These are phyloP conservation scores for Siniperca knerii DNA, from an alignment of 2,113 vertebrate species.

Conservation along the genomic window DNA sequence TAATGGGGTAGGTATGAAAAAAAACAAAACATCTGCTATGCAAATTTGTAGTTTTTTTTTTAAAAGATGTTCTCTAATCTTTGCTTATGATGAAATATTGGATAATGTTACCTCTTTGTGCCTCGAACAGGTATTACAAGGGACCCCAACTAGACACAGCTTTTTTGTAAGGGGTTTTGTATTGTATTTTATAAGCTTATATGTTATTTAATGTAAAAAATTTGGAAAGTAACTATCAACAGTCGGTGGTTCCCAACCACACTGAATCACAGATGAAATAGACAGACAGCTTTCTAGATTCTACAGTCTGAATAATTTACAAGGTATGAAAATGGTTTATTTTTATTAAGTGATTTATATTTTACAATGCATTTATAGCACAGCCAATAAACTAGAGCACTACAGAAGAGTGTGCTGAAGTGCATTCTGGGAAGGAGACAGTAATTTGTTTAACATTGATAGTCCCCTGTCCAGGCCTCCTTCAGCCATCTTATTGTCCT, in stretches of 20 bases:
- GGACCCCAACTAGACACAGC: background rate
- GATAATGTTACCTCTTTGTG: too few species aligned
- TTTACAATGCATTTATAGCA: conserved; percentile 21
- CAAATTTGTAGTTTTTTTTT: background rate
- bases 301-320: conserved; percentile 23
- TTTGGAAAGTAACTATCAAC: background rate
- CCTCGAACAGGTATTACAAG: background rate
- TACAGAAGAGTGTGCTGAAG: background rate
- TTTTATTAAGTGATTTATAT: conserved; percentile 17
- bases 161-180: background rate
- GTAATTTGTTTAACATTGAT: conserved; percentile 26
- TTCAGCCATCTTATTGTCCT: conserved; percentile 28
- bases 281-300: background rate
- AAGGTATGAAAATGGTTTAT: conserved; percentile 10
- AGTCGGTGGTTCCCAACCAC: background rate
- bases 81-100: too few species aligned
- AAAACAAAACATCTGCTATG: too few species aligned
- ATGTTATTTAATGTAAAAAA: background rate
- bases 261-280: background rate
- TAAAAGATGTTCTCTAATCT: too few species aligned
- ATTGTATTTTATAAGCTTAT: background rate
- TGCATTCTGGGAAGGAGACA: conserved; percentile 36
- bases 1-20: background rate
- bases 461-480: conserved; percentile 13
- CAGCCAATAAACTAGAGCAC: conserved; percentile 9